Conservation (phyloP, 2,888 invertebrate genomes). For the Tribolium freemani region DNA sequence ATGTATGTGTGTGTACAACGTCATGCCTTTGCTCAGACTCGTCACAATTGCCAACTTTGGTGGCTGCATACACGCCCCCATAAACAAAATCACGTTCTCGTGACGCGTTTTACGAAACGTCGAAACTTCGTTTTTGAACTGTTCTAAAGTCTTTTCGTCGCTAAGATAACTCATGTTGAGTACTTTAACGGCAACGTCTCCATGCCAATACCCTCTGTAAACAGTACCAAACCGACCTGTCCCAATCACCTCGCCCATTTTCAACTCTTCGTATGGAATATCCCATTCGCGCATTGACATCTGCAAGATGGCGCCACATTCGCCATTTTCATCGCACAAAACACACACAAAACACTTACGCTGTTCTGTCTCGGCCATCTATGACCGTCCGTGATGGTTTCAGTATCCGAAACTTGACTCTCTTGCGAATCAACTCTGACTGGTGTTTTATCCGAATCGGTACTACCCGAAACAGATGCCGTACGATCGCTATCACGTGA, state of each 20-base stretch:
- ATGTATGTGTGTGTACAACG: slow-evolving; percentile 94
- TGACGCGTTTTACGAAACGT: slow-evolving; percentile 98
- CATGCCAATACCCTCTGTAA: slow-evolving; percentile 96
- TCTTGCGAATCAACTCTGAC: slow-evolving; percentile 88
- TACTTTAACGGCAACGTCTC: slow-evolving; percentile 97
- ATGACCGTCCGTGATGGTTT: slow-evolving; percentile 69
- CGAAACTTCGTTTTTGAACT: slow-evolving; percentile 95
- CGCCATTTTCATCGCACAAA: background rate
- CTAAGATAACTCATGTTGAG: slow-evolving; percentile 92
- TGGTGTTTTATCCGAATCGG: slow-evolving; percentile 85
- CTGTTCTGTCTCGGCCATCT: slow-evolving; percentile 88
- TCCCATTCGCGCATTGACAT: slow-evolving; percentile 96
- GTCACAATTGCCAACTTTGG: slow-evolving; percentile 97
- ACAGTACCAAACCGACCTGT: slow-evolving; percentile 95
- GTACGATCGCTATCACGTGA: slow-evolving; percentile 82
- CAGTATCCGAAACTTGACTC: slow-evolving; percentile 79
- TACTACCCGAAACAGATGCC: slow-evolving; percentile 80
- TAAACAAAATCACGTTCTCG: slow-evolving; percentile 97
- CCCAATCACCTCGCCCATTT: slow-evolving; percentile 89
- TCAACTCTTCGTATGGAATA: slow-evolving; percentile 96
- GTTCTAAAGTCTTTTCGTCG: slow-evolving; percentile 90
- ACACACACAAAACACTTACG: slow-evolving; percentile 68
- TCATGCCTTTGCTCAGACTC: slow-evolving; percentile 95
- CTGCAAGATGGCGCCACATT: slow-evolving; percentile 66
- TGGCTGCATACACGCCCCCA: slow-evolving; percentile 99